Evolutionary conservation across 1,140 invertebrate species (phyloP).

Genomic region (Ceratosolen solmsi): DNA sequence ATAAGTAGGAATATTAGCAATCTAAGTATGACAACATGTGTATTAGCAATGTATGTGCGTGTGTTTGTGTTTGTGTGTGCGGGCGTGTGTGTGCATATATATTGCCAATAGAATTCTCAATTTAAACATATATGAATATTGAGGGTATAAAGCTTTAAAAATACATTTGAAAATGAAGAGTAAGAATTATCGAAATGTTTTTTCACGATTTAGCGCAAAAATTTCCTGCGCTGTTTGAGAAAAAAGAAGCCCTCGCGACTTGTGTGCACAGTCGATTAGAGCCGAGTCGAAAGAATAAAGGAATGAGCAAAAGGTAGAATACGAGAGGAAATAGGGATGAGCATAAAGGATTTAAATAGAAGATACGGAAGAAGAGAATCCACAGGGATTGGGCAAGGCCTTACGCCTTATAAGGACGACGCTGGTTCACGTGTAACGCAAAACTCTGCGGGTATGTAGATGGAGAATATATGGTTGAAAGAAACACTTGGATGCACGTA

Average conservation of each 20-base stretch:
- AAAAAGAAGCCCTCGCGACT: background rate
- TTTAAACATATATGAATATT: too few species aligned
- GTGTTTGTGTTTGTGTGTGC: too few species aligned
- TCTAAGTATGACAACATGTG: too few species aligned
- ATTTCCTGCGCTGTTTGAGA: background rate
- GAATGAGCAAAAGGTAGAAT: background rate
- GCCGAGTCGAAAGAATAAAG: constrained; percentile 18
- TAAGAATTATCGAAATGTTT: background rate
- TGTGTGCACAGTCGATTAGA: background rate
- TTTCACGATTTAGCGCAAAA: background rate
- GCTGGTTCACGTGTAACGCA: background rate
- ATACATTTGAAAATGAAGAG: too few species aligned
- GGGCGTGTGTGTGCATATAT: too few species aligned
- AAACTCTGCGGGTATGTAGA: background rate
- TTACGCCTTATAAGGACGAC: background rate
- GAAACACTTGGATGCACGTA: background rate
- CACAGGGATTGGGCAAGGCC: background rate
- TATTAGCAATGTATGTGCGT: too few species aligned
- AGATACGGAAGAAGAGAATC: background rate
- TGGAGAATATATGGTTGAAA: background rate
- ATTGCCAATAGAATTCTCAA: too few species aligned
- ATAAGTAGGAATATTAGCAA: too few species aligned
- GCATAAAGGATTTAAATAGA: background rate
- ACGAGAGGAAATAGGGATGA: constrained; percentile 34
- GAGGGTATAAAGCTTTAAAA: too few species aligned